Evolutionary conservation across 2,888 invertebrate genomes (phyloP).

Genomic region (Drosophila prostipennis): DNA sequence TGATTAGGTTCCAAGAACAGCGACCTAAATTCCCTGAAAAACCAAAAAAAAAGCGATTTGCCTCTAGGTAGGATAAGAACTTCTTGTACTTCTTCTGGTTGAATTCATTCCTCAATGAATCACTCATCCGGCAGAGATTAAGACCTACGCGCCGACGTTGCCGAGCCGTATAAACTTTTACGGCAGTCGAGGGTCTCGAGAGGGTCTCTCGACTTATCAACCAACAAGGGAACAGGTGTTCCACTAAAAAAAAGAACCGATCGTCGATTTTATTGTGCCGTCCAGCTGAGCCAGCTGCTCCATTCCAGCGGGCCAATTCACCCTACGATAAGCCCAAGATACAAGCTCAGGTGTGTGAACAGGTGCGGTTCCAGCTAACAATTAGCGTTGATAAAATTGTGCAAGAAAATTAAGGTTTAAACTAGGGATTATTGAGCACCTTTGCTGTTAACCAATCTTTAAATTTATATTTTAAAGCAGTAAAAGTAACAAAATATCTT

Average conservation of each 20-base stretch:
- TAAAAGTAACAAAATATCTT: too few relatives aligned
- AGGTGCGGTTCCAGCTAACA: background rate
- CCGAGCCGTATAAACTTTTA: slow-evolving; percentile 7
- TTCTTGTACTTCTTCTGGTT: background rate
- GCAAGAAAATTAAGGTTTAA: background rate
- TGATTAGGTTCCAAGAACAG: too few relatives aligned
- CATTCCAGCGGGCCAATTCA: background rate
- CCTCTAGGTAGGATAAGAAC: background rate
- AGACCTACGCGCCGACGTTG: slow-evolving; percentile 2
- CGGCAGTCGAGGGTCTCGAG: slow-evolving; percentile 7
- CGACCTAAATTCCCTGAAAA: background rate
- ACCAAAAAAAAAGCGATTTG: background rate
- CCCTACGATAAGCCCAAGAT: slow-evolving; percentile 3
- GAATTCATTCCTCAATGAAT: slow-evolving; percentile 1
- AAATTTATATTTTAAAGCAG: too few relatives aligned
- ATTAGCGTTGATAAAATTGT: background rate
- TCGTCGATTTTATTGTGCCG: slow-evolving; percentile 6
- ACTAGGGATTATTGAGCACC: background rate
- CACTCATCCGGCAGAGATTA: slow-evolving; percentile 9
- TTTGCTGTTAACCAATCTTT: background rate
- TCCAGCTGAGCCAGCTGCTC: slow-evolving; percentile 8
- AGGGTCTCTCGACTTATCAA: background rate
- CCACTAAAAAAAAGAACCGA: slow-evolving; percentile 3
- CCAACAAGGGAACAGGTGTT: slow-evolving; percentile 6
- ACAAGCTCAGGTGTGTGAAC: slow-evolving; percentile 11